These are phyloP conservation scores for Myrmecophaga tridactyla DNA, from an alignment of 2,113 vertebrate genomes.

Conservation along the genomic window DNA sequence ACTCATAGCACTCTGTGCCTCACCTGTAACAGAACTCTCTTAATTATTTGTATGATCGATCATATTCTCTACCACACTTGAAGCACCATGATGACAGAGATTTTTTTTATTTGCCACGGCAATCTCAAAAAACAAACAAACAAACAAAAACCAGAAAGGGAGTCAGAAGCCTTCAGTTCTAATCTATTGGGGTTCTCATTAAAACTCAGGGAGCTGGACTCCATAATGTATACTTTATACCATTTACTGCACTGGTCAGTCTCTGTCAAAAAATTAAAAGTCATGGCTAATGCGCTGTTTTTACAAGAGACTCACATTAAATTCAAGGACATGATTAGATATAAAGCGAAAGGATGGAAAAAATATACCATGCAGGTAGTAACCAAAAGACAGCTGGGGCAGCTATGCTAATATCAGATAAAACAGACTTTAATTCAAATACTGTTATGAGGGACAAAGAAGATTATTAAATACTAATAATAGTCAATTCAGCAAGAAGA, in stretches of 20 bases:
- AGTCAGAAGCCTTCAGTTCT: not conserved
- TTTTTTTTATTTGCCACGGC: not conserved
- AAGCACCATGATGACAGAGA: not conserved
- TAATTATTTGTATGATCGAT: not conserved
- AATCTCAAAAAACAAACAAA: no score
- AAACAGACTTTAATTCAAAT: no score
- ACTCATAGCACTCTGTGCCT: not conserved
- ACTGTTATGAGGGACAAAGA: no score
- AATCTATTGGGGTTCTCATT: not conserved
- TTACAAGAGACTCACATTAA: no score
- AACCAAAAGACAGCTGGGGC: no score
- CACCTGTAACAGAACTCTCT: not conserved
- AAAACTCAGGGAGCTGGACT: not conserved
- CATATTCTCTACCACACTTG: not conserved
- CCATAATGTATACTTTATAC: not conserved
- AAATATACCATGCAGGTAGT: no score
- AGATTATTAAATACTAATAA: no score
- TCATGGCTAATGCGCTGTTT: not conserved
- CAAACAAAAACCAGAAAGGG: not conserved
- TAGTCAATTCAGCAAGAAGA: no score
- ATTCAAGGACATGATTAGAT: no score
- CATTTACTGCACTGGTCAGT: not conserved
- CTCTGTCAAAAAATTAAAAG: not conserved
- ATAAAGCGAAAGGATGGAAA: no score
- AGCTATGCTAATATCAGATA: no score